Evolutionary conservation across 2,797 vertebrate species (phyloP).

Genomic region (Halcyon smyrnensis): DNA sequence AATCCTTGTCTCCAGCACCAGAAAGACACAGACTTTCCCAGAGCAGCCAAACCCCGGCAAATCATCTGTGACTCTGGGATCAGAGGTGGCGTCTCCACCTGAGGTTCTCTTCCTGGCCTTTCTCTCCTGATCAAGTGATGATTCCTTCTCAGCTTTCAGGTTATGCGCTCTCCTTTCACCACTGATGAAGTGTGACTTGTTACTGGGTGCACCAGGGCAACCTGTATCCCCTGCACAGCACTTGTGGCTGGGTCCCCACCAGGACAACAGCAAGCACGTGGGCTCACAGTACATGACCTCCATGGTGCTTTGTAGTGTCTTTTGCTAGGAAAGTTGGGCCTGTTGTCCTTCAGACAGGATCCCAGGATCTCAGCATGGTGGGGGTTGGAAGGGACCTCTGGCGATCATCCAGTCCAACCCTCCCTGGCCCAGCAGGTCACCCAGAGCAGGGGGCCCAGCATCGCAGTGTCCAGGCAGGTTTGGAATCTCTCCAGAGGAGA

Average conservation of each 20-base stretch:
- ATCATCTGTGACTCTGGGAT: background rate
- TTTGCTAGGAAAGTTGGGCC: background rate
- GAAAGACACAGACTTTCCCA: background rate
- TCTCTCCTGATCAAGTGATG: rapidly evolving
- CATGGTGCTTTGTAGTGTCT: background rate
- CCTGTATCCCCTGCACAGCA: background rate
- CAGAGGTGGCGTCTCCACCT: background rate
- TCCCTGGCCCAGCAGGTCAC: background rate
- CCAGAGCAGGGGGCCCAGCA: background rate
- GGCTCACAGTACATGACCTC: background rate
- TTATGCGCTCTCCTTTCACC: background rate
- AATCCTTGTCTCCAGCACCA: background rate
- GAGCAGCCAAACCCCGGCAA: background rate
- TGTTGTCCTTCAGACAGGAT: background rate
- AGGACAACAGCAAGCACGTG: background rate
- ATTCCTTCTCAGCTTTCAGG: background rate
- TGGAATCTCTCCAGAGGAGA: background rate
- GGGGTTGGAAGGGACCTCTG: background rate
- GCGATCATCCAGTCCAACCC: background rate
- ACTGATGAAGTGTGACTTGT: rapidly evolving
- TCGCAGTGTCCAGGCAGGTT: background rate
- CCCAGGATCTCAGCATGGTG: background rate
- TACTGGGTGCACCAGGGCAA: background rate
- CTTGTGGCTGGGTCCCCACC: background rate
- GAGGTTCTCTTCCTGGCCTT: background rate